These are phyloP conservation scores for Riptortus pedestris DNA, from an alignment of 1,140 invertebrate genomes.

Conservation along the genomic window DNA sequence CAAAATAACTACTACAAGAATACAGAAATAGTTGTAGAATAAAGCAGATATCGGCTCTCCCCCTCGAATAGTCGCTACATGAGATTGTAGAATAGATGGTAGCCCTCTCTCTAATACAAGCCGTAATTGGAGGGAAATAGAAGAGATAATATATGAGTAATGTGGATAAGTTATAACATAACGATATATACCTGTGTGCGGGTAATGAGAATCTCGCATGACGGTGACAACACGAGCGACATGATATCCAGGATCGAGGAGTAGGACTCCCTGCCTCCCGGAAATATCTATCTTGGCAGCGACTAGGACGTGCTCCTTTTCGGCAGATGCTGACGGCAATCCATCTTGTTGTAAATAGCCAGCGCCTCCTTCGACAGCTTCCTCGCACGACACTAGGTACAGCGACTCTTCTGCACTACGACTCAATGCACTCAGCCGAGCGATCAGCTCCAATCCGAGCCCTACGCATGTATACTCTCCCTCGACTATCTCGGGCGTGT, in stretches of 20 bases:
- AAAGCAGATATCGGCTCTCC: too few species aligned
- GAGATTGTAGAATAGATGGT: too few species aligned
- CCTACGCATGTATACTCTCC: constrained; percentile 80
- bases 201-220: constrained; percentile 72
- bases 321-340: constrained; percentile 35
- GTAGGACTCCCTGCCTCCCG: constrained; percentile 58
- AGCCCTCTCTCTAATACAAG: too few species aligned
- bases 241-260: constrained; percentile 84
- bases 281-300: constrained; percentile 62
- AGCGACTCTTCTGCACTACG: constrained; percentile 43
- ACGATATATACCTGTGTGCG: constrained; percentile 57
- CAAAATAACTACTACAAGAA: too few species aligned
- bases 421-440: constrained; percentile 44
- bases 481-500: constrained; percentile 61
- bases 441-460: constrained; percentile 64
- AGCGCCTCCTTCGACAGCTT: constrained; percentile 57
- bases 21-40: too few species aligned
- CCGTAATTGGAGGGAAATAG: too few species aligned
- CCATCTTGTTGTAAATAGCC: constrained; percentile 49
- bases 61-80: too few species aligned
- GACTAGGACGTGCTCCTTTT: constrained; percentile 73
- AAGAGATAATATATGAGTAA: too few species aligned
- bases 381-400: constrained; percentile 75
- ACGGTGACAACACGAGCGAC: constrained; percentile 72
- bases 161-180: neutral